These are phyloP conservation scores for Chironex yamaguchii DNA, from an alignment of 30 jellyfish, hydroid and myxozoan species.

Conservation along the genomic window DNA sequence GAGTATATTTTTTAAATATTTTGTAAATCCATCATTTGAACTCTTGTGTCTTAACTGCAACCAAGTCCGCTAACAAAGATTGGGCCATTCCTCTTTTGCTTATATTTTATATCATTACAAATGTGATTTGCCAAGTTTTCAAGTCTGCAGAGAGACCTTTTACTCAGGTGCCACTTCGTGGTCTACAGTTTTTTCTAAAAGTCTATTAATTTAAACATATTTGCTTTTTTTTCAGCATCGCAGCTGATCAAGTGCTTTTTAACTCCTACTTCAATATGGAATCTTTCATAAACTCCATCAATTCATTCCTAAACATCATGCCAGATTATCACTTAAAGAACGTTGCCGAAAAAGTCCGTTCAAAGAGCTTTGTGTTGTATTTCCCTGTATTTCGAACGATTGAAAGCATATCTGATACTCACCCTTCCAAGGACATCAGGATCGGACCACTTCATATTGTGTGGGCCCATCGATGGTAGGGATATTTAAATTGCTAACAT, in stretches of 20 bases:
- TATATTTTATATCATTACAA: no score
- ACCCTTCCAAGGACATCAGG: neutral
- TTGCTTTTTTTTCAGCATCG: conserved; percentile 62
- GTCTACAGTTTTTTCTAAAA: neutral
- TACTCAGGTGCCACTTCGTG: neutral
- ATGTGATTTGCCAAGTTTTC: no score
- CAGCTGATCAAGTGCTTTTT: conserved; percentile 85
- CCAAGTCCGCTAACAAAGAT: no score
- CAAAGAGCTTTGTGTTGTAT: conserved; percentile 83
- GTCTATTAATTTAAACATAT: neutral
- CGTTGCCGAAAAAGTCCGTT: conserved; percentile 36
- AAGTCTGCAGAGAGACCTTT: no score
- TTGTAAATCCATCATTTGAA: no score
- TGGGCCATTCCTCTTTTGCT: no score
- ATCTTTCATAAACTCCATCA: conserved; percentile 72
- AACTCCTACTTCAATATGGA: conserved; percentile 87
- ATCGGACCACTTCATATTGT: conserved; percentile 85
- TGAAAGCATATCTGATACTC: neutral
- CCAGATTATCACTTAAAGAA: conserved; percentile 85
- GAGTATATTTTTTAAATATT: neutral
- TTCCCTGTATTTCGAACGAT: conserved; percentile 61
- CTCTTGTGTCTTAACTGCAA: no score
- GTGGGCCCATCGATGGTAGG: conserved; percentile 98
- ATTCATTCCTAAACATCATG: conserved; percentile 65
- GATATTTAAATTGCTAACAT: no score